Percentiles rank a stretch among this genome's conserved stretches.
phyloP scores from a whole-genome alignment of 2,888 invertebrate species.

The Julus scandinavius region DNA sequence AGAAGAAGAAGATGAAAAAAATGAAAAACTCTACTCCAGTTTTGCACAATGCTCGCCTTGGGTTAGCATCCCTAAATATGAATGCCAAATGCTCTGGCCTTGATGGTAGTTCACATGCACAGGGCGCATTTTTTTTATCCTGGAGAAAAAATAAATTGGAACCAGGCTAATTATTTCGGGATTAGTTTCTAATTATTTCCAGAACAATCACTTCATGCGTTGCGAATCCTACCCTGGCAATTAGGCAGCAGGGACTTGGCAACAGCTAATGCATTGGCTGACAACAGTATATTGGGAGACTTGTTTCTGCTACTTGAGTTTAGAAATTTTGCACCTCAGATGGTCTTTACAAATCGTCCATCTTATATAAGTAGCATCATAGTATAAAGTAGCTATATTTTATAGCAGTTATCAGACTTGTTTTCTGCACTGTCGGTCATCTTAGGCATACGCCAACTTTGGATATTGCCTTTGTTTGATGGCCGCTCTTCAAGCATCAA shows the following conservation, averaged over 20 bases:
- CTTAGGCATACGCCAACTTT: not conserved
- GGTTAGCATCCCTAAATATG: not conserved
- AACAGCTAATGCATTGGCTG: not conserved
- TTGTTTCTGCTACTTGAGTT: no score
- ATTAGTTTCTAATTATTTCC: constrained; percentile 42
- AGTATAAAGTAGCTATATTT: no score
- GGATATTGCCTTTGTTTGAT: not conserved
- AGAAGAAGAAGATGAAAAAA: not conserved
- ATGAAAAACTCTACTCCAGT: not conserved
- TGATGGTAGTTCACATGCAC: not conserved
- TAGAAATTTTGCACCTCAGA: not conserved
- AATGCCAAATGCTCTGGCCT: not conserved
- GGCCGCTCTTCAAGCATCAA: not conserved
- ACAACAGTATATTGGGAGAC: not conserved
- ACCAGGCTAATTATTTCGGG: constrained; percentile 42
- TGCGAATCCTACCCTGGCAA: constrained; percentile 20
- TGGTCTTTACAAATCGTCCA: not conserved
- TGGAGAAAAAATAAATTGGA: constrained; percentile 13
- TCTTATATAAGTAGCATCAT: no score
- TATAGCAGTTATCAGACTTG: no score
- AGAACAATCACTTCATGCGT: constrained; percentile 17
- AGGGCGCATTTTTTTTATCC: not conserved
- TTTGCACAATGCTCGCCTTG: constrained; percentile 1
- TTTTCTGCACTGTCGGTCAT: not conserved
- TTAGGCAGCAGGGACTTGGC: constrained; percentile 39